Evolutionary conservation across 92 coral and sea anemone genomes (phyloP), one percentile per base, ranked within the genome.

Genomic region (Virgularia gustaviana): DNA sequence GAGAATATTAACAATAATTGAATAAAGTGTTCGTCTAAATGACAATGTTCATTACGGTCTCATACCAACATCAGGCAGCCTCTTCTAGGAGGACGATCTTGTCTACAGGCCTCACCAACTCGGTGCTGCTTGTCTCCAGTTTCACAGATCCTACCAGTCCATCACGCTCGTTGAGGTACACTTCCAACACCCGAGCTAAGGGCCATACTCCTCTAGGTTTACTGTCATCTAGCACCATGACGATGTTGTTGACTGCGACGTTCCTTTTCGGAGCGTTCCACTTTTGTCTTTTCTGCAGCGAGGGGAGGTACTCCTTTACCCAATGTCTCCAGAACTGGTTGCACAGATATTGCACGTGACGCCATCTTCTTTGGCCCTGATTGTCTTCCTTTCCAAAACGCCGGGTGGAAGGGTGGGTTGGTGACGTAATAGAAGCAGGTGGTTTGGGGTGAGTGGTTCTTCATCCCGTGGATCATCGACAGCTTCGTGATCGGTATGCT

Each of bases 11-110:
- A n/a, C n/a, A n/a, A n/a, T n/a, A n/a, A n/a, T n/a, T n/a, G n/a
- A n/a, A n/a, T n/a, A n/a, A n/a, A n/a, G n/a, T n/a, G n/a, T n/a
- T n/a, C n/a, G n/a, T n/a, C n/a, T n/a, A n/a, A n/a, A n/a, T n/a
- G n/a, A n/a, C n/a, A n/a, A n/a, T n/a, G n/a, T n/a, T n/a, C n/a
- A n/a, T n/a, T n/a, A n/a, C n/a, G n/a, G n/a, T n/a, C n/a, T n/a
- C n/a, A n/a, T n/a, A n/a, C n/a, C n/a, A n/a, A n/a, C n/a, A n/a
- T n/a, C n/a, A n/a, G n/a, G n/a, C n/a, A n/a, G 66, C 36, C 12
- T 36, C 66, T 59, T 59, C 66, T 43, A 59, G 19, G 38, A 59
- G 29, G 36, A 59, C 66, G 66, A 59, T 27, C 66, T 59, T 59
- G 45, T 59, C 47, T 12, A 59, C 42, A 12, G 66, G 66, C 13